These are phyloP conservation scores for Misgurnus anguillicaudatus DNA, from an alignment of 2,113 vertebrate species.

Conservation along the genomic window DNA sequence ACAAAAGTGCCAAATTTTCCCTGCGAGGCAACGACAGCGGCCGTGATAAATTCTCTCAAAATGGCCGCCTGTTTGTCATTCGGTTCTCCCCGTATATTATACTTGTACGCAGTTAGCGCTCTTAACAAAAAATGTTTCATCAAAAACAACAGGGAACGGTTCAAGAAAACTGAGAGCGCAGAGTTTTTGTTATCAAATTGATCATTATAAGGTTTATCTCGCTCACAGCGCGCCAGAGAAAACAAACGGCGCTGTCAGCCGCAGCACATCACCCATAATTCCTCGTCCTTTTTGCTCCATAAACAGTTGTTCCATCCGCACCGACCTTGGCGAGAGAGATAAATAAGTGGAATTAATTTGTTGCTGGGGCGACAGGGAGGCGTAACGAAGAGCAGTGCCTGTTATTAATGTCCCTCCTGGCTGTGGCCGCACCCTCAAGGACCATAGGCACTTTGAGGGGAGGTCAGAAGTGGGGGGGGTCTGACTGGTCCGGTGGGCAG, in stretches of 20 bases:
- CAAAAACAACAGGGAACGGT: constrained; percentile 33
- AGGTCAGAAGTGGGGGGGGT: constrained; percentile 42
- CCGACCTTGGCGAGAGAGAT: constrained; percentile 61
- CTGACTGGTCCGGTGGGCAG: constrained; percentile 29
- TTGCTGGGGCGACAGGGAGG: constrained; percentile 50
- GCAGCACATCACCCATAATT: constrained; percentile 54
- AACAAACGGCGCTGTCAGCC: constrained; percentile 53
- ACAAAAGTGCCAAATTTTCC: constrained; percentile 44
- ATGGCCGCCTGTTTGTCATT: constrained; percentile 52
- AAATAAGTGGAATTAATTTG: constrained; percentile 63
- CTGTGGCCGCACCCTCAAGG: constrained; percentile 55
- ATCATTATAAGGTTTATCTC: constrained; percentile 56
- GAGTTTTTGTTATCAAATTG: constrained; percentile 56
- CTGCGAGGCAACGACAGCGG: constrained; percentile 35
- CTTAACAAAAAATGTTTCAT: constrained; percentile 44
- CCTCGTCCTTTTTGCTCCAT: constrained; percentile 54
- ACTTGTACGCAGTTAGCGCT: constrained; percentile 47
- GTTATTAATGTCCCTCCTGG: constrained; percentile 52
- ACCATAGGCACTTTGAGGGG: constrained; percentile 36
- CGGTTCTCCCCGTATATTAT: constrained; percentile 38
- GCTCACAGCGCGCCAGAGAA: constrained; percentile 37
- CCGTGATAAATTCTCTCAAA: constrained; percentile 50
- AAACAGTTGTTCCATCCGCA: constrained; percentile 56
- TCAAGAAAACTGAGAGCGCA: constrained; percentile 32
- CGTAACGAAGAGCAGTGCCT: constrained; percentile 46